Evolutionary conservation across 1,140 invertebrate species (phyloP).

Genomic region (Pachypeltis micranthus): DNA sequence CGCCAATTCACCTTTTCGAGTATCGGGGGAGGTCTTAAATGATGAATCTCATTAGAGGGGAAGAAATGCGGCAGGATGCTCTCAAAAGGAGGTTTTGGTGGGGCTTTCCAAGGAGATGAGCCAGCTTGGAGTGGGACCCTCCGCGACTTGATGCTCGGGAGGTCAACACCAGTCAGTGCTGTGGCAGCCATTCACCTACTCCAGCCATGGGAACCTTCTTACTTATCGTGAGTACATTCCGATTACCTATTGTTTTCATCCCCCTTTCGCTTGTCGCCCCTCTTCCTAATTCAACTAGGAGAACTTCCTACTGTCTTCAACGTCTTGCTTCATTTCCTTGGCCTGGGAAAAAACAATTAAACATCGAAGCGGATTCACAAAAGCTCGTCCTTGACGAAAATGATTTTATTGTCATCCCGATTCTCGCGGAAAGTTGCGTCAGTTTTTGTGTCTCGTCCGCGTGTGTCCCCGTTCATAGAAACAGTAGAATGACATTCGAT

Average conservation of each 20-base stretch:
- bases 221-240: constrained; percentile 11
- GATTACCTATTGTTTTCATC: constrained; percentile 2
- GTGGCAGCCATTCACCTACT: constrained; percentile 7
- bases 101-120: constrained; percentile 1
- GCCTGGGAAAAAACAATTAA: constrained; percentile 3
- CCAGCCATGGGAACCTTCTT: constrained; percentile 2
- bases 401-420: too few relatives aligned
- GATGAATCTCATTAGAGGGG: not conserved
- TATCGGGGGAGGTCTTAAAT: too few relatives aligned
- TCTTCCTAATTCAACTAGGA: not conserved
- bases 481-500: too few relatives aligned
- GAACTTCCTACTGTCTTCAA: not conserved
- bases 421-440: too few relatives aligned
- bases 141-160: constrained; percentile 7
- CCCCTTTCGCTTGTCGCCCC: not conserved
- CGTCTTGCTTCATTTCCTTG: constrained; percentile 4
- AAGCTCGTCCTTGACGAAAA: too few relatives aligned
- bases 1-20: too few relatives aligned
- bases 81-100: not conserved
- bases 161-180: constrained; percentile 7
- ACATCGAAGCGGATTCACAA: too few relatives aligned
- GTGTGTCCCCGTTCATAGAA: not conserved
- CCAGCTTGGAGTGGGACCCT: not conserved
- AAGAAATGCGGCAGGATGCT: not conserved
- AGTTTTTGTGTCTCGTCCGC: not conserved